Evolutionary conservation across 2,797 vertebrate species (phyloP), one percentile per base, ranked within the genome.

Genomic region (Acomys russatus): DNA sequence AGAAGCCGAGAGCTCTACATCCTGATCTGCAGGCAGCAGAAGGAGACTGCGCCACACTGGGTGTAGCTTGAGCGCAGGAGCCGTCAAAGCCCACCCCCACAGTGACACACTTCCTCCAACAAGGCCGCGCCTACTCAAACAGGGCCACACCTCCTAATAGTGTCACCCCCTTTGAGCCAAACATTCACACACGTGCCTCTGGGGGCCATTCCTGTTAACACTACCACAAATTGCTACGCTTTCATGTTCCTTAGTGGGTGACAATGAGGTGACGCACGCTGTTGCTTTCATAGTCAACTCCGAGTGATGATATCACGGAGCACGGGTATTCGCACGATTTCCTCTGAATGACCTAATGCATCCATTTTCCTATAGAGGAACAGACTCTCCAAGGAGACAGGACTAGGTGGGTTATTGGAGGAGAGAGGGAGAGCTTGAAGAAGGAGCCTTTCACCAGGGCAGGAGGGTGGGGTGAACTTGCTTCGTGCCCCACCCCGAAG

Each of bases 381-480:
- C 33, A 38, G 49, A 51, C 25, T 38, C 2, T 8, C 70, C 33
- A 6, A n/a, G n/a, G 49, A 54, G 6, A 20, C 1, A 89, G 74
- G 70, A 15, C n/a, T 33, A 9, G 51, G 4, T 3, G 3, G 28
- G 18, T 10, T 30, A 35, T 3, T 12, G 38, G 12, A 22, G 59
- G 74, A 6, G 2, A 14, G 23, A 18, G 68, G 61, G 30, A 56
- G 2, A 6, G 38, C 38, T n/a, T 22, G 56, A 18, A 64, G 51
- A 25, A 5, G 9, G 49, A 33, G 17, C 3, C 12, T 63, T 54
- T 61, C 1, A 0, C 3, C 49, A 49, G 64, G 18, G 4, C 49
- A 54, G 30, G n/a, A 30, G 64, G 23, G 23, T 25, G 28, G 4
- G 64, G 10, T 73, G 71, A 54, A 44, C 64, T 30, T 30, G 9